Evolutionary conservation across 1,140 invertebrate species (phyloP).

Genomic region (Penaeus vannamei): DNA sequence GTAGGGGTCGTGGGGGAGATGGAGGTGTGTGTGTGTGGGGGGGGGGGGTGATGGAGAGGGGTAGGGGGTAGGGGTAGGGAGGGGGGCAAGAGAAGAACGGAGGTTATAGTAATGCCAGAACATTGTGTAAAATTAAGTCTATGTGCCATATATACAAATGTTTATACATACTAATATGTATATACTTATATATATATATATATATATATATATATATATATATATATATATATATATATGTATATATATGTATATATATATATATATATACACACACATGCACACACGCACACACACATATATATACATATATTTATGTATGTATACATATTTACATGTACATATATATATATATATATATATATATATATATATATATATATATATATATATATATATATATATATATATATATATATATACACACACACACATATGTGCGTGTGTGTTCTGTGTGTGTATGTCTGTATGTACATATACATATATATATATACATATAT

Average conservation of each 20-base stretch:
- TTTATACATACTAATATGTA: too few relatives aligned
- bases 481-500: constrained; percentile 8
- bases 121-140: neutral
- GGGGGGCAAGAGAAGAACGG: too few relatives aligned
- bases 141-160: neutral
- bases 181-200: neutral
- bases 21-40: too few relatives aligned
- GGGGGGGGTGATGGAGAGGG: too few relatives aligned
- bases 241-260: too few relatives aligned
- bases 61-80: too few relatives aligned
- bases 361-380: constrained; percentile 24
- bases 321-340: neutral
- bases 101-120: neutral
- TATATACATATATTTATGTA: neutral
- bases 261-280: neutral
- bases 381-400: constrained; percentile 25
- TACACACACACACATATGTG: too few relatives aligned
- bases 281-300: neutral
- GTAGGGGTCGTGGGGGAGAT: too few relatives aligned
- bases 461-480: neutral
- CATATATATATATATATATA: neutral
- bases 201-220: too few relatives aligned
- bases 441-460: neutral
- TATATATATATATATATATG: too few relatives aligned
- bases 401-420: neutral